phyloP scores from a whole-genome alignment of 2,888 invertebrate species.

The Mythimna lalbum region DNA sequence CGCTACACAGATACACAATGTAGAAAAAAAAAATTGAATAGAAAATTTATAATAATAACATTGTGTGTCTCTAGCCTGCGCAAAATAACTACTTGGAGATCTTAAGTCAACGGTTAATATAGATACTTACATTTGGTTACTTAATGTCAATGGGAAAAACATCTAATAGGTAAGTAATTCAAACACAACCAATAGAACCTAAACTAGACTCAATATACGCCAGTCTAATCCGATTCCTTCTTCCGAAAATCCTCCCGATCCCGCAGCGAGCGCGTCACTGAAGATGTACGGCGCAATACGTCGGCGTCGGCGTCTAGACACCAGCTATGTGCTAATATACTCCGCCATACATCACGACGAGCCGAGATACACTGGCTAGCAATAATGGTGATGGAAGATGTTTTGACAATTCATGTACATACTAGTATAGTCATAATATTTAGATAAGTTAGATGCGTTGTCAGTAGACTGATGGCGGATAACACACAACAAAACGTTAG shows the following conservation, averaged over 20 bases:
- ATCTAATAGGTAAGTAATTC: not conserved
- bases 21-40: too few relatives aligned
- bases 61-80: too few relatives aligned
- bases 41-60: too few relatives aligned
- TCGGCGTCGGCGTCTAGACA: conserved; percentile 51
- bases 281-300: conserved; percentile 43
- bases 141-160: not conserved
- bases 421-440: too few relatives aligned
- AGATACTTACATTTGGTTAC: not conserved
- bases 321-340: conserved; percentile 51
- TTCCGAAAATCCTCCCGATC: conserved; percentile 9
- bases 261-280: conserved; percentile 5
- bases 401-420: not conserved
- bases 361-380: conserved; percentile 6
- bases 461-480: not conserved
- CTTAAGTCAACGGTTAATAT: not conserved
- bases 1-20: too few relatives aligned
- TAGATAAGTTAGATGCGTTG: too few relatives aligned
- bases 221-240: conserved; percentile 30
- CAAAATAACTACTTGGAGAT: too few relatives aligned
- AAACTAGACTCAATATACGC: not conserved
- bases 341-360: conserved; percentile 33
- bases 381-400: not conserved
- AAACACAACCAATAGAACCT: not conserved
- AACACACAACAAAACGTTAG: too few relatives aligned